A percentile compares a stretch with the other conserved stretches of the same genome.
phyloP scores from a whole-genome alignment of 1,140 invertebrate genomes.

The Spodoptera litura region DNA sequence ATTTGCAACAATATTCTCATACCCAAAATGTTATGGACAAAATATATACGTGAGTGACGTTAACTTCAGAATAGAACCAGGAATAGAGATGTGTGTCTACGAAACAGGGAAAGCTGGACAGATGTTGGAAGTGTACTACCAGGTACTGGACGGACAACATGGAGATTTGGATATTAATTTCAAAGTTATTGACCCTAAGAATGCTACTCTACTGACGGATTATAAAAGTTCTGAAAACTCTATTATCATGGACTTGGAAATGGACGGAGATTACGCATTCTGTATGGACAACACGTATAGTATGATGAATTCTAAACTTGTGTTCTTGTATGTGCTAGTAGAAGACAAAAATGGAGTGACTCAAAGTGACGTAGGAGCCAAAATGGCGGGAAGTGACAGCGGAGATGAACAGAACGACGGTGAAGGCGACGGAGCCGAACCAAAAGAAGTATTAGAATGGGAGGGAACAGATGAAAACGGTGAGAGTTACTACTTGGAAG shows the following conservation, averaged over 20 bases:
- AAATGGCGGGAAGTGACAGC: constrained; percentile 50
- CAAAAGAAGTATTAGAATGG: constrained; percentile 71
- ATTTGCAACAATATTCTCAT: background rate
- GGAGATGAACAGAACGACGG: constrained; percentile 49
- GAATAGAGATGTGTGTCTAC: constrained; percentile 89
- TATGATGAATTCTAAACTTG: constrained; percentile 91
- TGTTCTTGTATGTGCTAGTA: constrained; percentile 92
- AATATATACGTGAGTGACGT: constrained; percentile 87
- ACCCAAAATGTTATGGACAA: constrained; percentile 45
- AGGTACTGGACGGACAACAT: constrained; percentile 91
- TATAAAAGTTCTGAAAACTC: constrained; percentile 90
- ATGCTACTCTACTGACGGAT: constrained; percentile 88
- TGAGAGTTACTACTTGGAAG: constrained; percentile 68
- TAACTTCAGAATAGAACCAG: constrained; percentile 89
- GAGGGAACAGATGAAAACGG: constrained; percentile 62
- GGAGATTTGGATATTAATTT: constrained; percentile 93
- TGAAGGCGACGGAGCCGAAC: constrained; percentile 49
- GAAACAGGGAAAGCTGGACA: constrained; percentile 87
- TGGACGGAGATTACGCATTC: constrained; percentile 90
- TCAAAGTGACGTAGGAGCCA: constrained; percentile 42
- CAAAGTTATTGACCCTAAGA: constrained; percentile 88
- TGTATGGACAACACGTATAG: constrained; percentile 94
- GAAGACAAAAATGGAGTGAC: constrained; percentile 81
- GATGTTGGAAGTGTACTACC: constrained; percentile 90
- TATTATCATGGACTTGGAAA: constrained; percentile 71